These are phyloP conservation scores for Medauroidea extradentata DNA, from an alignment of 1,140 invertebrate species.

Conservation along the genomic window DNA sequence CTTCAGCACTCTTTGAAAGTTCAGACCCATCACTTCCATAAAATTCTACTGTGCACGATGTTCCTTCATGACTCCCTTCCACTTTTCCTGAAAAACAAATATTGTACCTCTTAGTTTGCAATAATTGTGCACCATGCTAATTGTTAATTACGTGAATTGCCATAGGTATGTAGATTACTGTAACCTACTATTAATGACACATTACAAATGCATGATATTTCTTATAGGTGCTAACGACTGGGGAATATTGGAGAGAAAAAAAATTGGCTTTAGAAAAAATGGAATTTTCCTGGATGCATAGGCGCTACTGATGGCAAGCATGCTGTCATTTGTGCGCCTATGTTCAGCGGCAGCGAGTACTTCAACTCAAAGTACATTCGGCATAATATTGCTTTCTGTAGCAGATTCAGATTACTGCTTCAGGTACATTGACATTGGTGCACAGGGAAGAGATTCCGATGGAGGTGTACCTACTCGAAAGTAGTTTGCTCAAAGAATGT, in stretches of 20 bases:
- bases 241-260: constrained; percentile 31
- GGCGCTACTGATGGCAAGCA: constrained; percentile 42
- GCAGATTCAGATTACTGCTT: constrained; percentile 38
- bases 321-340: constrained; percentile 27
- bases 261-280: constrained; percentile 29
- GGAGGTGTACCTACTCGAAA: constrained; percentile 29
- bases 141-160: no score
- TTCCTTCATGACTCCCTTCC: no score
- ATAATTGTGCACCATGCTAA: no score
- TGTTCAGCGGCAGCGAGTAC: constrained; percentile 32
- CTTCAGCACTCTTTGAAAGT: no score
- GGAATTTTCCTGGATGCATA: constrained; percentile 44
- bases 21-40: no score
- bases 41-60: no score
- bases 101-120: no score
- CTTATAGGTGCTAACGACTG: constrained; percentile 9
- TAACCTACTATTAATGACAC: no score
- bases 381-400: constrained; percentile 36
- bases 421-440: constrained; percentile 34
- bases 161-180: no score
- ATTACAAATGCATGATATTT: no score
- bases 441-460: constrained; percentile 36
- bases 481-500: no score
- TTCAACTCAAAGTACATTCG: constrained; percentile 40
- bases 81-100: no score